A percentile compares a stretch with the other conserved stretches of the same genome.
Conservation (phyloP, 1,140 invertebrate species). For the Aphelinus atriplicis region DNA sequence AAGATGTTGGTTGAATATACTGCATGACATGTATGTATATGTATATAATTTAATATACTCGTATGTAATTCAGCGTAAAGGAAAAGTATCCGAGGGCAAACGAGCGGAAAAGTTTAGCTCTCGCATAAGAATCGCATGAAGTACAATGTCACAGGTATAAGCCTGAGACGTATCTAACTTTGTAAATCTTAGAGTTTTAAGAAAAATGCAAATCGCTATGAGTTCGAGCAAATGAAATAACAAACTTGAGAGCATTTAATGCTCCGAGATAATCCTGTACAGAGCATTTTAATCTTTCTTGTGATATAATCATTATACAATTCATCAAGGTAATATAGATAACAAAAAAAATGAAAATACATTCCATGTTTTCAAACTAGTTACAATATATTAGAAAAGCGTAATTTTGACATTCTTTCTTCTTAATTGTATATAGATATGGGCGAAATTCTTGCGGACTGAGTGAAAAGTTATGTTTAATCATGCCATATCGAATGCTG, state of each 20-base stretch:
- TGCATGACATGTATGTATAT: constrained; percentile 39
- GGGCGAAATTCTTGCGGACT: not conserved
- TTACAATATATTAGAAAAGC: constrained; percentile 38
- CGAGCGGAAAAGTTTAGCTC: not conserved
- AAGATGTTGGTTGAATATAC: constrained; percentile 3
- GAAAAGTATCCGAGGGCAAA: constrained; percentile 46
- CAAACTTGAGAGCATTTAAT: constrained; percentile 56
- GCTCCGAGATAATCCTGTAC: constrained; percentile 60
- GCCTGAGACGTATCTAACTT: constrained; percentile 66
- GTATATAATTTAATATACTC: constrained; percentile 37
- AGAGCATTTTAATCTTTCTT: constrained; percentile 67
- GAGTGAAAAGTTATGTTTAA: constrained; percentile 4
- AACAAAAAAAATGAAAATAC: constrained; percentile 50
- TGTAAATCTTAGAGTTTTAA: constrained; percentile 59
- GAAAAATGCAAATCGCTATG: constrained; percentile 45
- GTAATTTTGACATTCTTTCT: constrained; percentile 44
- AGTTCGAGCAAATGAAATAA: constrained; percentile 39
- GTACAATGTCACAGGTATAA: constrained; percentile 61
- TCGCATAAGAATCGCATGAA: constrained; percentile 41
- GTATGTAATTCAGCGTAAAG: constrained; percentile 33
- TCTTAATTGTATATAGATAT: constrained; percentile 23
- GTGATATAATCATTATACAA: constrained; percentile 65
- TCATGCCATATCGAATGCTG: constrained; percentile 7
- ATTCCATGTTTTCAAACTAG: constrained; percentile 62
- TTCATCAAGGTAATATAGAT: constrained; percentile 54